phyloP scores from a whole-genome alignment of 2,113 vertebrate genomes.

The Tachuris rubrigastra region DNA sequence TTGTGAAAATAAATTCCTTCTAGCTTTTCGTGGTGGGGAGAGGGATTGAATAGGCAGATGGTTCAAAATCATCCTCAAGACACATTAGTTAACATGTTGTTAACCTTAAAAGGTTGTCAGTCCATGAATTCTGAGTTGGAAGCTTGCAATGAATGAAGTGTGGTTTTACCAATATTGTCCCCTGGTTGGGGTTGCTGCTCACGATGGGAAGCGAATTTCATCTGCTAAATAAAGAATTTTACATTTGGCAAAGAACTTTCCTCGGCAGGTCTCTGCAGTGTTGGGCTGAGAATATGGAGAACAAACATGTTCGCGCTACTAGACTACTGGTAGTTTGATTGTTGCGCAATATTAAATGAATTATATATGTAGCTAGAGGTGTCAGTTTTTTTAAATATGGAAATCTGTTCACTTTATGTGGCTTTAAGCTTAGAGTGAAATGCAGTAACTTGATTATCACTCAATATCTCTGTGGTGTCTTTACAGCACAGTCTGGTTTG shows the following conservation, averaged over 20 bases:
- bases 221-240: neutral
- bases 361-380: neutral
- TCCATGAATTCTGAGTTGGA: neutral
- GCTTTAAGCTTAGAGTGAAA: neutral
- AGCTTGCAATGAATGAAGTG: neutral
- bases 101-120: neutral
- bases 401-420: neutral
- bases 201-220: neutral
- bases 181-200: neutral
- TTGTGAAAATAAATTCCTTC: neutral
- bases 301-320: neutral
- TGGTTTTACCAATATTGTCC: neutral
- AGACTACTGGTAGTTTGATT: neutral
- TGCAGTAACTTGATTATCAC: neutral
- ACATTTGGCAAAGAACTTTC: neutral
- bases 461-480: neutral
- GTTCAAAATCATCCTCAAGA: neutral
- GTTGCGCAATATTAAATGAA: neutral
- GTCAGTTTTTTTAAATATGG: neutral
- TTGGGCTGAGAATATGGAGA: neutral
- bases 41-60: neutral
- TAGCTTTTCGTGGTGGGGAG: neutral
- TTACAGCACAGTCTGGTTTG: neutral
- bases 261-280: neutral
- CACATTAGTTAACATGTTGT: neutral